Evolutionary conservation across 2,888 invertebrate species (phyloP), one percentile per base, ranked within the genome.

Genomic region (Drosophila quasianomalipes): DNA sequence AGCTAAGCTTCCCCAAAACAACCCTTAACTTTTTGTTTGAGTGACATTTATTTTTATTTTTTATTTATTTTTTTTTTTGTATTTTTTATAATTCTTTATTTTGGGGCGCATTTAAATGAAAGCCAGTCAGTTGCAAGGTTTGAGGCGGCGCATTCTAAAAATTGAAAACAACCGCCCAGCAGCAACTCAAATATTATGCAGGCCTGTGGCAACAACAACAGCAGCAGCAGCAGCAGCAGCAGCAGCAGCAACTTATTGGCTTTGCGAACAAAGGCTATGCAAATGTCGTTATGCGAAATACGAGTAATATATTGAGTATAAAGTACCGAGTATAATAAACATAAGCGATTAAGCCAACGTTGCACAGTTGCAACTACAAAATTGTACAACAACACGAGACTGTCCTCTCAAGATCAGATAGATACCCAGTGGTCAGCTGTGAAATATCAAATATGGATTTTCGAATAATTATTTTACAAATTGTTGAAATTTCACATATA

Each of bases 301-400:
- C 60, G 71, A 60, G 76, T 80, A 67, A 73, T 79, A 79, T 76
- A 82, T 35, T 35, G 73, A 68, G 75, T 72, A 82, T 75, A 83
- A 81, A 85, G 83, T 80, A 88, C 77, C 78, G 75, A 77, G 83
- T 83, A 85, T 85, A 88, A 85, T 85, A 88, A 85, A 83, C 84
- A 78, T 80, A 71, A 86, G 62, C 89, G 89, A 88, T 85, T 83
- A 89, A 88, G 68, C 75, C 81, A 79, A 80, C 70, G 79, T 64
- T 76, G 79, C 79, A 67, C 70, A 74, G 61, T 54, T 67, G 65
- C 84, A 85, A 76, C 77, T 67, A 77, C 74, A 70, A 73, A 73
- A 81, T 66, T 73, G 64, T 70, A 83, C 62, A 72, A 31, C 37
- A 57, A 30, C 53, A n/a, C 51, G 22, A 1, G 0, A 16, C 14